phyloP scores from a whole-genome alignment of 2,113 vertebrate genomes.

The Seriola aureovittata region DNA sequence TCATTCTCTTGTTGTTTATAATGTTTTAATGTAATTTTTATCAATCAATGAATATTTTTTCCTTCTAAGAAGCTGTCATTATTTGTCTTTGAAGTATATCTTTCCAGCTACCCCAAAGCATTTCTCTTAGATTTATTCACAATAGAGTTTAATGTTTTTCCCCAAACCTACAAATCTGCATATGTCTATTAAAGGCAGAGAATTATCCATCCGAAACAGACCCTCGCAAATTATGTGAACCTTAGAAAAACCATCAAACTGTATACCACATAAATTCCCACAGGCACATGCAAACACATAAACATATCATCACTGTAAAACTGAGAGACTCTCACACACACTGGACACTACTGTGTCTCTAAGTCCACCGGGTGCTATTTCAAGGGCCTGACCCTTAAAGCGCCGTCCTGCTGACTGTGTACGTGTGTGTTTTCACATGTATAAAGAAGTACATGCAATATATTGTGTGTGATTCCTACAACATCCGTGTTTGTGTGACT shows the following conservation, averaged over 20 bases:
- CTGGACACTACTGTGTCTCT: background rate
- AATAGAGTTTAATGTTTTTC: background rate
- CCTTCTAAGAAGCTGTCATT: background rate
- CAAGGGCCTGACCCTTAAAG: slow-evolving; percentile 33
- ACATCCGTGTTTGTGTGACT: slow-evolving; percentile 47
- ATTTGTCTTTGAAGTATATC: background rate
- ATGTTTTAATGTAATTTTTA: background rate
- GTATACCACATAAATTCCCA: background rate
- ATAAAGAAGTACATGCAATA: slow-evolving; percentile 48
- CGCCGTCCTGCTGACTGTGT: slow-evolving; percentile 25
- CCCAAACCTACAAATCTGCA: background rate
- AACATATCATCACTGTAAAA: background rate
- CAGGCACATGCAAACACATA: background rate
- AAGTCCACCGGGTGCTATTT: slow-evolving; percentile 27
- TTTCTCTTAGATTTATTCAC: background rate
- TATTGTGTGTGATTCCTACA: slow-evolving; percentile 37
- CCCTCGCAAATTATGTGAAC: background rate
- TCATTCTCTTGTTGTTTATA: background rate
- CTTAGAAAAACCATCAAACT: background rate
- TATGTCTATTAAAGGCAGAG: background rate
- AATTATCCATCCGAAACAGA: background rate
- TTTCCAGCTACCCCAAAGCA: background rate
- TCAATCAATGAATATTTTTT: background rate
- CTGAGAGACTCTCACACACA: background rate
- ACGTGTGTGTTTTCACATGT: slow-evolving; percentile 42